Base-by-base conservation (phyloP, 2,113 vertebrate species). In the Maccullochella peelii region DNA sequence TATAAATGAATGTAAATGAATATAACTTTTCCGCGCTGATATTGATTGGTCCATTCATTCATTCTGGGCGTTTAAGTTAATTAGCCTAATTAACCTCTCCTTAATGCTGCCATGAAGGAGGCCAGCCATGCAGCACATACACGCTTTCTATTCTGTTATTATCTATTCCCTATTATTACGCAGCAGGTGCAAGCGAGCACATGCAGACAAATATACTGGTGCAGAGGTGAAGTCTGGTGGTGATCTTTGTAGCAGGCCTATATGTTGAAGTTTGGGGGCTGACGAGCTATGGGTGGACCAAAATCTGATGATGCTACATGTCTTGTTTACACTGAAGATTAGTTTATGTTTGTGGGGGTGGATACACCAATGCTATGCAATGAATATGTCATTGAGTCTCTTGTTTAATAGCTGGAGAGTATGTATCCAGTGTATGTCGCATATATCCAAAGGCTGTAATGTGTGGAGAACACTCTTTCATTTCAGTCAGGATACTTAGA, bases 21-120 rank as follows among this genome's bases (percentile, higher is more conserved):
- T 49, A 18, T 30, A 18, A 33, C 2, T 52, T 52, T 40, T 30
- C 44, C 57, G 25, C 6, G 16, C 33, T 55, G 8, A 36, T 15
- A 5, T 33, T 65, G 36, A 58, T 77, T 27, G 21, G 0, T 18
- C 6, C 3, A 61, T 57, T 85, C 21, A 57, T 63, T 70, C 4
- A 66, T 5, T 33, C 30, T 44, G 44, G 2, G 2, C 18, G 16
- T 30, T 52, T 18, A 8, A 18, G 15, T 40, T 42, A 16, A 38
- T 66, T 27, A 57, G 6, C 10, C 59, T 38, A 15, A 81, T 57
- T 49, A 36, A 18, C 18, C 11, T 49, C 0, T 50, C 16, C 6
- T 21, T 67, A n/a, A 23, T 68, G 63, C 58, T 82, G 47, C 33
- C n/a, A 75, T 38, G 3, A 21, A 23, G 40, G 49, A 66, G 63